Conservation (phyloP, 2,888 invertebrate genomes). For the Piscicola geometra region DNA sequence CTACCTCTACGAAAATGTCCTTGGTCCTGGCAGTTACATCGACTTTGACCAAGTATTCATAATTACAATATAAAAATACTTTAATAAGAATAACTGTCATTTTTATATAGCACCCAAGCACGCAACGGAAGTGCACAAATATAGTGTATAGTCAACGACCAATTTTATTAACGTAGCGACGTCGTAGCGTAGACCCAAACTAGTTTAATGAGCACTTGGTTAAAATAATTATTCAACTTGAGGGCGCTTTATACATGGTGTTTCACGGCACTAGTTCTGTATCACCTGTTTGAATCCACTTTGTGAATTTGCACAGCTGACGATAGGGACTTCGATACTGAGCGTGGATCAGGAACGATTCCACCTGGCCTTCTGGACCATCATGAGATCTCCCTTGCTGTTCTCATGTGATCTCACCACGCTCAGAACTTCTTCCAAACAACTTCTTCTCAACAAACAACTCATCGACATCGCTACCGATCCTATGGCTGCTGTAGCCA, state of each 20-base stretch:
- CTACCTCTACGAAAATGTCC: conserved; percentile 78
- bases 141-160: no score
- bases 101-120: no score
- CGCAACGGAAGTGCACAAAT: no score
- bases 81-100: no score
- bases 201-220: not conserved
- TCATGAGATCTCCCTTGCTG: conserved; percentile 83
- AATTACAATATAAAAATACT: no score
- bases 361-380: conserved; percentile 94
- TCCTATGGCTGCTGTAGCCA: conserved; percentile 81
- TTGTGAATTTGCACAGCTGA: conserved; percentile 64
- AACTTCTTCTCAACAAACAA: conserved; percentile 83
- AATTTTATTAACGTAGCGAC: no score
- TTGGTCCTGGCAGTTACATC: conserved; percentile 42
- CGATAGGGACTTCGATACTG: conserved; percentile 87
- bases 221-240: conserved; percentile 13
- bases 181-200: no score
- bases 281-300: not conserved
- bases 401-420: conserved; percentile 89
- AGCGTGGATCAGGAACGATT: conserved; percentile 90
- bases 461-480: conserved; percentile 92
- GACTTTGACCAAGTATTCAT: conserved; percentile 43
- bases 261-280: no score
- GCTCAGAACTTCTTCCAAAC: conserved; percentile 81
- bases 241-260: no score